Conservation (phyloP, 2,113 vertebrate species). For the Corythornis cristatus region DNA sequence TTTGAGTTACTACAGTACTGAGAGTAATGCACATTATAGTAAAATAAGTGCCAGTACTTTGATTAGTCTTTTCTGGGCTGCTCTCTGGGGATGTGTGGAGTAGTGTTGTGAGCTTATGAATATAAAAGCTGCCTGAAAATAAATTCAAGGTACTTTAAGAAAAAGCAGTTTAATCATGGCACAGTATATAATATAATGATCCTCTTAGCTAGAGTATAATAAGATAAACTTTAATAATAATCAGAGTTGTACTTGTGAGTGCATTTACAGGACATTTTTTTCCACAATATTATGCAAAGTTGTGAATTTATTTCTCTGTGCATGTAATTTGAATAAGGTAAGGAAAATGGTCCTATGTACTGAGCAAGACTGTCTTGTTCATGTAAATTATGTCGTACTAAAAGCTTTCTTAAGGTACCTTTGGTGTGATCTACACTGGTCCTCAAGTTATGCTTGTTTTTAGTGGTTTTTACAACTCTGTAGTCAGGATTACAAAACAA, state of each 20-base stretch:
- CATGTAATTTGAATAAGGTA: neutral
- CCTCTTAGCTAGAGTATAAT: slow-evolving; percentile 26
- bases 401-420: neutral
- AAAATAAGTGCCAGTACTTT: slow-evolving; percentile 14
- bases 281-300: slow-evolving; percentile 44
- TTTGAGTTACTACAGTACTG: slow-evolving; percentile 44
- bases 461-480: neutral
- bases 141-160: neutral
- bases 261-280: slow-evolving; percentile 39
- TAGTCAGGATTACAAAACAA: neutral
- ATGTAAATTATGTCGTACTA: neutral
- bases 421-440: neutral
- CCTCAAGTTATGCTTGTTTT: neutral
- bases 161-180: neutral
- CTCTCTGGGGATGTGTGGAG: neutral
- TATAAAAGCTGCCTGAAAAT: neutral
- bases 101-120: neutral
- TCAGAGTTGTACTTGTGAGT: neutral
- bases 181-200: slow-evolving; percentile 41
- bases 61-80: slow-evolving; percentile 16
- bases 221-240: slow-evolving; percentile 57
- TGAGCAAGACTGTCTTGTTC: neutral
- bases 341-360: neutral
- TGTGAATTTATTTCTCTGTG: slow-evolving; percentile 24
- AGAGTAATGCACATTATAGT: slow-evolving; percentile 16